A percentile compares a stretch with the other conserved stretches of the same genome.
phyloP scores from a whole-genome alignment of 2,113 vertebrate species.

The Anolis carolinensis region DNA sequence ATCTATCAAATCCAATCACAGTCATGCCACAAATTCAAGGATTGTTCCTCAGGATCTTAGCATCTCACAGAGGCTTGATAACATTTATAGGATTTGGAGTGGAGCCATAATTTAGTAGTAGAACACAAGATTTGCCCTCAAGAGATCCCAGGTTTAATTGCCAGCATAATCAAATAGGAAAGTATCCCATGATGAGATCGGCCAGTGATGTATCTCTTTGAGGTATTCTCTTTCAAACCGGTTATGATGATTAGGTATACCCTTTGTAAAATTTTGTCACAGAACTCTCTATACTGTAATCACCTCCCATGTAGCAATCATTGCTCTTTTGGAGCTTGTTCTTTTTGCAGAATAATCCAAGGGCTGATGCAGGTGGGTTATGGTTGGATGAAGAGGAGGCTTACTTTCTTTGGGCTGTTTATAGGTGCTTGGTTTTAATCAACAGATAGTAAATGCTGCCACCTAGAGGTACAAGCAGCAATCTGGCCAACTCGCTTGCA shows the following conservation, averaged over 20 bases:
- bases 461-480: constrained; percentile 41
- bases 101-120: no score
- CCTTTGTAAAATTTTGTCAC: background rate
- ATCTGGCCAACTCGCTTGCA: background rate
- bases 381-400: background rate
- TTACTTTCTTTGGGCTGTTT: background rate
- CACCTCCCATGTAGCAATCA: background rate
- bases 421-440: background rate
- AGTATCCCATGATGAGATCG: background rate
- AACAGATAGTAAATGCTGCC: constrained; percentile 49
- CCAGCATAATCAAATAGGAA: no score
- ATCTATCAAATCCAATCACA: background rate
- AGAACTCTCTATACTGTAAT: background rate
- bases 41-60: background rate
- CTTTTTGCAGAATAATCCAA: background rate
- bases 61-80: background rate
- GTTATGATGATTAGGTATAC: background rate
- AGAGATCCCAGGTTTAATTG: no score
- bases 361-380: background rate
- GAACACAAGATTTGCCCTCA: no score
- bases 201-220: background rate
- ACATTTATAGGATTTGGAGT: background rate
- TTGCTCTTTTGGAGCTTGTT: background rate
- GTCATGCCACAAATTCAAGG: background rate
- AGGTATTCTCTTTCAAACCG: background rate